A percentile compares a stretch with the other conserved stretches of the same genome.
These are phyloP conservation scores for Hydrocynus forskahlii DNA, from an alignment of 2,797 vertebrate species.

Conservation along the genomic window DNA sequence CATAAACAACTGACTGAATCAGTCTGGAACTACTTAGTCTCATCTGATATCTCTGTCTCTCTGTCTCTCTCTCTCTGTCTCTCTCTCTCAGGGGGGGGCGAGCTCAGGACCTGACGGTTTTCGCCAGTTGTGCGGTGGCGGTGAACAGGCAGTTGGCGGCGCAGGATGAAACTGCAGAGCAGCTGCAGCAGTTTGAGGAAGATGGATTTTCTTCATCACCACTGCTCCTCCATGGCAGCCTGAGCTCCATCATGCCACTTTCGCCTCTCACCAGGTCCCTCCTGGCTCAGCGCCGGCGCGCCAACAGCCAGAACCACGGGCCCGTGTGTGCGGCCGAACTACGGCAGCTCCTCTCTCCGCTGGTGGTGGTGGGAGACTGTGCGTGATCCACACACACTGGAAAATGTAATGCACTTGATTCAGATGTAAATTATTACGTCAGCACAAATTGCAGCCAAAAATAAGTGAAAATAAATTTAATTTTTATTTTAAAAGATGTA, in stretches of 20 bases:
- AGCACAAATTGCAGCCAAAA: neutral
- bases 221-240: conserved; percentile 83
- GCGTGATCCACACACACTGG: conserved; percentile 69
- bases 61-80: neutral
- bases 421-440: neutral
- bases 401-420: neutral
- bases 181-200: conserved; percentile 74
- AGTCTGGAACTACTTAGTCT: too few species aligned
- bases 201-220: conserved; percentile 57
- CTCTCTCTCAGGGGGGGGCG: conserved; percentile 83
- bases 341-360: conserved; percentile 82
- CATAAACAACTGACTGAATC: neutral
- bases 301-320: conserved; percentile 80
- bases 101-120: conserved; percentile 94
- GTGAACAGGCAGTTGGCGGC: conserved; percentile 93
- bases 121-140: conserved; percentile 91
- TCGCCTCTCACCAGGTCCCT: conserved; percentile 89
- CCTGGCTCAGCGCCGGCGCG: conserved; percentile 88
- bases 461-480: neutral
- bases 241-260: conserved; percentile 83
- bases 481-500: neutral
- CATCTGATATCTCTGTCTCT: neutral
- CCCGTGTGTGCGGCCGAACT: conserved; percentile 78
- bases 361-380: conserved; percentile 89
- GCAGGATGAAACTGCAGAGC: conserved; percentile 83